Conservation (phyloP, 1,140 invertebrate species). For the Ganaspis sp. region DNA sequence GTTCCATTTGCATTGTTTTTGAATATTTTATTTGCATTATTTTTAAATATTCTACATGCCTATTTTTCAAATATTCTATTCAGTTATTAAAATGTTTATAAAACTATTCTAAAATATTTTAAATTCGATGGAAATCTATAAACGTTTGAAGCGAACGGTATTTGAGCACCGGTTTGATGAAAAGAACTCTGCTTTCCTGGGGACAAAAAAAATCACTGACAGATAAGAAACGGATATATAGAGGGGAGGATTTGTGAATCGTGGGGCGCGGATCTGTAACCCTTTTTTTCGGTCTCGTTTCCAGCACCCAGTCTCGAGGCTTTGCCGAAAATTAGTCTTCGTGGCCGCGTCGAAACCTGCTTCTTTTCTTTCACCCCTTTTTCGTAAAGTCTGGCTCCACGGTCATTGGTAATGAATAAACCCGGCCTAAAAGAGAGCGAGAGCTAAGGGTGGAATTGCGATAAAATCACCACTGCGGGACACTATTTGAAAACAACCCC, state of each 20-base stretch:
- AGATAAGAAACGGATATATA: slow-evolving; percentile 5
- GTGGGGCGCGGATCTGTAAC: slow-evolving; percentile 20
- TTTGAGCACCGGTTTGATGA: neutral
- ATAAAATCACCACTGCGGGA: slow-evolving; percentile 49
- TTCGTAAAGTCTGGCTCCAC: slow-evolving; percentile 41
- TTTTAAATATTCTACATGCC: no score
- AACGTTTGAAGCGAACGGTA: neutral
- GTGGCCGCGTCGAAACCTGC: slow-evolving; percentile 52
- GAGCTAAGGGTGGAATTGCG: slow-evolving; percentile 49
- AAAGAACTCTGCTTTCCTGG: neutral
- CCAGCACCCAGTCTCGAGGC: neutral
- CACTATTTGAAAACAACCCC: slow-evolving; percentile 50
- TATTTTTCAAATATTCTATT: no score
- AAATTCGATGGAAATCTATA: no score
- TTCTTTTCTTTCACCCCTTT: slow-evolving; percentile 43
- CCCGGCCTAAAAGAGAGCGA: slow-evolving; percentile 1
- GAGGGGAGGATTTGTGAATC: neutral
- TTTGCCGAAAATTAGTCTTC: slow-evolving; percentile 56
- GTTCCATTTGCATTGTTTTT: no score
- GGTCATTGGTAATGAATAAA: slow-evolving; percentile 48
- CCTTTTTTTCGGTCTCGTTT: slow-evolving; percentile 44
- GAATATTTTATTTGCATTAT: no score
- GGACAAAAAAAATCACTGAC: neutral
- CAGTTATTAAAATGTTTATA: no score
- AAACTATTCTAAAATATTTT: no score